phyloP scores from a whole-genome alignment of 1,140 invertebrate species.

The Neelides sp. region DNA sequence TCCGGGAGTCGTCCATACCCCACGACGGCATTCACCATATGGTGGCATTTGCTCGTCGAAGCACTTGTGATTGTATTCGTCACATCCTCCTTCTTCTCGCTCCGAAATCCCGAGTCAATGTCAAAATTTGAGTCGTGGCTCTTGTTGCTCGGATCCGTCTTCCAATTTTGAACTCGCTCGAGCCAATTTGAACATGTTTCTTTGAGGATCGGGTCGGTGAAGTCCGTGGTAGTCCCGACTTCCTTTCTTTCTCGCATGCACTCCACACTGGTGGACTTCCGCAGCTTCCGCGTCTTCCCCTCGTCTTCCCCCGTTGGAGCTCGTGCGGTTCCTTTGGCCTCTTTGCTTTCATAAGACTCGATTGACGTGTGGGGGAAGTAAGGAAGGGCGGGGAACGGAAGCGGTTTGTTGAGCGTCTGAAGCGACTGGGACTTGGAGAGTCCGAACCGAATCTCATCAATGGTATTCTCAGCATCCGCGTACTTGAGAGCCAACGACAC shows the following conservation, averaged over 20 bases:
- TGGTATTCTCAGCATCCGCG: conserved; percentile 14
- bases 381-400: neutral
- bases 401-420: neutral
- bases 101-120: conserved; percentile 6
- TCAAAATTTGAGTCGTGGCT: conserved; percentile 2
- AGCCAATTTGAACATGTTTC: conserved; percentile 11
- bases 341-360: conserved; percentile 1
- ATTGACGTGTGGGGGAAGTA: neutral
- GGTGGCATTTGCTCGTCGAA: neutral
- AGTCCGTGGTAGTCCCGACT: too few relatives aligned
- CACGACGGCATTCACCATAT: neutral
- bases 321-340: neutral
- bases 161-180: conserved; percentile 14
- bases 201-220: neutral
- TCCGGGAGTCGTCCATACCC: neutral
- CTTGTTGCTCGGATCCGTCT: conserved; percentile 6
- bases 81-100: neutral
- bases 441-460: conserved; percentile 9
- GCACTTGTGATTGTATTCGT: neutral
- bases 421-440: neutral
- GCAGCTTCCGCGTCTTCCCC: neutral
- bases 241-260: too few relatives aligned
- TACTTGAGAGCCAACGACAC: conserved; percentile 3
- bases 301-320: neutral
- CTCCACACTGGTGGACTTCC: neutral